A percentile compares a stretch with the other conserved stretches of the same genome.
Conservation (phyloP, 2,113 vertebrate genomes). For the Alaudala cheleensis region DNA sequence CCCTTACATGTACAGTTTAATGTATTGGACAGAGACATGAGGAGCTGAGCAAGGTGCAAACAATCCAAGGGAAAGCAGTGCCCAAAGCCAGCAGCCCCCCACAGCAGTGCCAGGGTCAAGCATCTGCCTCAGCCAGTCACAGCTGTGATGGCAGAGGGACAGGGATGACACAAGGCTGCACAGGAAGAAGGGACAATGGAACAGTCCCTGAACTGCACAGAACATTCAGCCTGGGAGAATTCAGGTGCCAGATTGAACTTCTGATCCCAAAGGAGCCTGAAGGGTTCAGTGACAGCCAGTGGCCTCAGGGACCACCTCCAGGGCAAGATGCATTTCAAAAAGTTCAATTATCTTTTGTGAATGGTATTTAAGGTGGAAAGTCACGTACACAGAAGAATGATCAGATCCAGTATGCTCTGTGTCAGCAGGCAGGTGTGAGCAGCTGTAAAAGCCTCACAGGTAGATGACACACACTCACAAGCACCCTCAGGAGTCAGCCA, state of each 20-base stretch:
- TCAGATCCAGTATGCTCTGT: not conserved
- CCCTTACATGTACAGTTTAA: not conserved
- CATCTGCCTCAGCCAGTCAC: accelerated
- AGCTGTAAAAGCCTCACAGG: not conserved
- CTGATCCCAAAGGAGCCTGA: not conserved
- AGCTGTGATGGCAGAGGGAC: not conserved
- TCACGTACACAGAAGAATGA: not conserved
- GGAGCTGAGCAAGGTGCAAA: not conserved
- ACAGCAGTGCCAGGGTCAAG: not conserved
- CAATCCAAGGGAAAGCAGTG: not conserved
- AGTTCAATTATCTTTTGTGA: not conserved
- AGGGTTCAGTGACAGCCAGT: not conserved
- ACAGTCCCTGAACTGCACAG: not conserved
- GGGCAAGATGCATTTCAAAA: not conserved
- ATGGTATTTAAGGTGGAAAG: not conserved
- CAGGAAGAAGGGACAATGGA: accelerated
- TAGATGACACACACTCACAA: no score
- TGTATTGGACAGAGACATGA: not conserved
- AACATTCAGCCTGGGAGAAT: not conserved
- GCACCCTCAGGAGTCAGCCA: not conserved
- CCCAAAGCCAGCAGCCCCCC: not conserved
- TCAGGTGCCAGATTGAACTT: not conserved
- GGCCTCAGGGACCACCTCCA: not conserved
- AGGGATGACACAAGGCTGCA: not conserved
- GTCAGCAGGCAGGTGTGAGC: not conserved